Evolutionary conservation across 1,140 invertebrate species (phyloP).

Genomic region (Eubasilissa regina): DNA sequence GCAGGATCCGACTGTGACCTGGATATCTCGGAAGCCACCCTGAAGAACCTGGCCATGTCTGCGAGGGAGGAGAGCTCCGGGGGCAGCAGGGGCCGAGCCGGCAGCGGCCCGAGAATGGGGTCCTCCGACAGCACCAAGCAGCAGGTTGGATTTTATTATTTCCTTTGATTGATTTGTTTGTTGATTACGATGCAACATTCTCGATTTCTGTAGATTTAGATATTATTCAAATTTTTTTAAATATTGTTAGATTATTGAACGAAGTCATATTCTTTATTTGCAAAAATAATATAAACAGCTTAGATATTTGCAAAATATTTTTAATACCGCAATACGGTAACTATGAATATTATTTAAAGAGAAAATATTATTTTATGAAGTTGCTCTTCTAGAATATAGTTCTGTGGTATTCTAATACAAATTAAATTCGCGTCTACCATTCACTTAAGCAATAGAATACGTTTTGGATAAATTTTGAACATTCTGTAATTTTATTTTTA

Average conservation of each 20-base stretch:
- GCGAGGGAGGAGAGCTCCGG: neutral
- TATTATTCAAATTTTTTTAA: neutral
- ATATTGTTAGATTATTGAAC: neutral
- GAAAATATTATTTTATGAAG: neutral
- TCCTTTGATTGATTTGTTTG: neutral
- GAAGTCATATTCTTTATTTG: too few species aligned
- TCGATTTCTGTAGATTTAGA: neutral
- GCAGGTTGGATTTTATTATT: conserved; percentile 26
- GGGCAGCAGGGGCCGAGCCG: neutral
- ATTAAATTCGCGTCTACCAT: too few species aligned
- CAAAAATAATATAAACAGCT: too few species aligned
- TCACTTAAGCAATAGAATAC: too few species aligned
- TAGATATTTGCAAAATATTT: too few species aligned
- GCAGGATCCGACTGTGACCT: neutral
- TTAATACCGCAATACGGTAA: neutral
- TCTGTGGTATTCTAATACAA: too few species aligned
- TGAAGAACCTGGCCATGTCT: neutral
- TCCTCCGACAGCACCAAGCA: conserved; percentile 21
- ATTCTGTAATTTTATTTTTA: too few species aligned
- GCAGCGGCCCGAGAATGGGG: conserved; percentile 18
- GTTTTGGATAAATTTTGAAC: too few species aligned
- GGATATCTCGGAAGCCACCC: neutral
- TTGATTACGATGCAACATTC: neutral
- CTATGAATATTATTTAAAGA: neutral
- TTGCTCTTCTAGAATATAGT: too few species aligned